Conservation (phyloP, 2,888 invertebrate species). For the Calameuta filiformis region DNA sequence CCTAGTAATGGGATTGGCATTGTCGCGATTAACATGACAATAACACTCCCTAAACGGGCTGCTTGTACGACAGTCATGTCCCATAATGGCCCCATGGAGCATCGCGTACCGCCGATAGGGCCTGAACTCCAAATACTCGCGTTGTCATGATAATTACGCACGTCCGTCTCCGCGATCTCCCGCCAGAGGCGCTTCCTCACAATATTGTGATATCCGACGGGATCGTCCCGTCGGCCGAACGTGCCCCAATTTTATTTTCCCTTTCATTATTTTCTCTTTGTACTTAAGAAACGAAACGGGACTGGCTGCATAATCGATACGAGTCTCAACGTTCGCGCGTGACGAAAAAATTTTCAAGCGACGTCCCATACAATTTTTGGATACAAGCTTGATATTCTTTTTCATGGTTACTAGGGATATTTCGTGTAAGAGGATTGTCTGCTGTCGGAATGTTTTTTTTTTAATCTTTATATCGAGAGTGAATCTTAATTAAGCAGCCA, state of each 20-base stretch:
- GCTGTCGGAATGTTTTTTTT: background rate
- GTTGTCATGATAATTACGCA: slow-evolving; percentile 62
- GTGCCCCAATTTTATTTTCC: background rate
- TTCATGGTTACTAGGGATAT: background rate
- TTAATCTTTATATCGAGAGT: background rate
- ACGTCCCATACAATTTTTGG: background rate
- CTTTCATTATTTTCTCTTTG: background rate
- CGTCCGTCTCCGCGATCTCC: slow-evolving; percentile 34
- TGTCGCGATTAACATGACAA: slow-evolving; percentile 60
- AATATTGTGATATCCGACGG: slow-evolving; percentile 58
- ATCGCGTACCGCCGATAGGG: slow-evolving; percentile 53
- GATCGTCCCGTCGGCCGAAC: slow-evolving; percentile 16
- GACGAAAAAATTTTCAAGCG: background rate
- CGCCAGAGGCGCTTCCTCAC: slow-evolving; percentile 47
- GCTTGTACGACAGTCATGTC: slow-evolving; percentile 37
- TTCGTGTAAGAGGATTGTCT: background rate
- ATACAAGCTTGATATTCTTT: background rate
- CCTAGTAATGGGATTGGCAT: slow-evolving; percentile 59
- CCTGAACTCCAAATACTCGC: slow-evolving; percentile 49
- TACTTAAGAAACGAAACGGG: too few relatives aligned
- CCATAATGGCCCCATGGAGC: slow-evolving; percentile 43
- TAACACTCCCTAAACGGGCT: slow-evolving; percentile 50
- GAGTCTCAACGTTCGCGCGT: background rate
- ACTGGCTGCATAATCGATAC: background rate
- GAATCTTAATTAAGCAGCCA: slow-evolving; percentile 22